Base-by-base conservation (phyloP, 1,140 invertebrate genomes). In the Drosophila burlai region DNA sequence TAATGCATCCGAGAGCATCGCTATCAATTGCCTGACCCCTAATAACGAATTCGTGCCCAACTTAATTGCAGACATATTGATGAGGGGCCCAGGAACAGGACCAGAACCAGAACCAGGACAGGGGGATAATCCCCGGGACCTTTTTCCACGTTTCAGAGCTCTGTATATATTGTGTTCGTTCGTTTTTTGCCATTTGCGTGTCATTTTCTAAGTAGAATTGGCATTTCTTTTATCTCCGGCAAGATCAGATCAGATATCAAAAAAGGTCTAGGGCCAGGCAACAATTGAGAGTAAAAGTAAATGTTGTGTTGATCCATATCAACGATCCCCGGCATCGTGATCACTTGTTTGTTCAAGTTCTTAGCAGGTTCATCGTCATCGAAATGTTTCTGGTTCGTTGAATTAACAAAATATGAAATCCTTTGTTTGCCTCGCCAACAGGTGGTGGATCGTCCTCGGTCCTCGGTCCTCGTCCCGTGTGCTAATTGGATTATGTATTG, bases 401-500 rank as follows among this genome's bases (percentile, higher is more conserved):
- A 59, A 63, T 81, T 80, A 80, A 80, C 59, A 90, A 85, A 89
- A 89, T 84, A 85, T 80, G 58, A 59, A 90, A 89, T 73, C 81
- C 46, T 81, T 81, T 61, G 59, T 86, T 58, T 74, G 46, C 34
- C 71, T 49, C 45, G 49, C 68, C 50, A 81, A 89, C 85, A 90
- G 84, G 84, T 89, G 78, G 63, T 79, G 85, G 79, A 79, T 72
- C 65, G 10, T 67, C 16, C 29, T 26, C 62, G 38, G n/a, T 26
- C 31, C n/a, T 47, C 34, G 4, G 31, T 13, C 15, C 10, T 34
- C 34, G 34, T 47, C 38, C 18, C 21, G 50, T 40, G 69, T 80
- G 85, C 85, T 89, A 89, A 89, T 89, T 89, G 84, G 84, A 90
- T 89, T 89, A 85, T 80, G 78, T 81, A 67, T 80, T 89, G 85